These are phyloP conservation scores for Hybos culiciformis DNA, from an alignment of 2,888 invertebrate genomes.

Conservation along the genomic window DNA sequence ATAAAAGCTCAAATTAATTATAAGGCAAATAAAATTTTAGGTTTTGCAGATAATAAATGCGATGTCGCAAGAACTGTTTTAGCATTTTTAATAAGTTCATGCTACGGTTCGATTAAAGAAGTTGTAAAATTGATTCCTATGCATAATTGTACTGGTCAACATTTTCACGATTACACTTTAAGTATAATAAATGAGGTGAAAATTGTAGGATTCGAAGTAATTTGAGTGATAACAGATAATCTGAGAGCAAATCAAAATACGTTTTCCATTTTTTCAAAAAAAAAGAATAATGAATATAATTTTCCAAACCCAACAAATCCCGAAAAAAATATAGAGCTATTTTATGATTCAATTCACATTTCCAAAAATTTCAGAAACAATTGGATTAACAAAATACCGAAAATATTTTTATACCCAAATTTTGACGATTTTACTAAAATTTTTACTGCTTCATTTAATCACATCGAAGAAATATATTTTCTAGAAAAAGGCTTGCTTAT, in stretches of 20 bases:
- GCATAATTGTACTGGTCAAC: background rate
- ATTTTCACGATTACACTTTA: background rate
- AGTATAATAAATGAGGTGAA: background rate
- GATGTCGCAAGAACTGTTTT: background rate
- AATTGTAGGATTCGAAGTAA: background rate
- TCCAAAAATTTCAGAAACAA: background rate
- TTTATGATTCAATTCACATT: background rate
- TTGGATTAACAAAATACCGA: background rate
- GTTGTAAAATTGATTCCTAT: background rate
- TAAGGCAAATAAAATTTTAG: background rate
- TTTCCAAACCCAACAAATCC: background rate
- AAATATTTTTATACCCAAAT: background rate
- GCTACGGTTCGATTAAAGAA: background rate
- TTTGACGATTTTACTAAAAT: background rate
- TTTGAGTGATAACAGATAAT: background rate
- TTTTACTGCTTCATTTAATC: background rate
- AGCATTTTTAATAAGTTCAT: background rate
- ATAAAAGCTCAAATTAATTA: background rate
- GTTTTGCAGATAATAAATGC: background rate
- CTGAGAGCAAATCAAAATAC: background rate
- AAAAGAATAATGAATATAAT: background rate
- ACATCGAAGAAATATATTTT: background rate
- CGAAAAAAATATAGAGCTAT: background rate
- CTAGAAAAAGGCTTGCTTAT: background rate
- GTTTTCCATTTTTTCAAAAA: background rate